Evolutionary conservation across 2,797 vertebrate species (phyloP).

Genomic region (Melanotaenia trifasciata): DNA sequence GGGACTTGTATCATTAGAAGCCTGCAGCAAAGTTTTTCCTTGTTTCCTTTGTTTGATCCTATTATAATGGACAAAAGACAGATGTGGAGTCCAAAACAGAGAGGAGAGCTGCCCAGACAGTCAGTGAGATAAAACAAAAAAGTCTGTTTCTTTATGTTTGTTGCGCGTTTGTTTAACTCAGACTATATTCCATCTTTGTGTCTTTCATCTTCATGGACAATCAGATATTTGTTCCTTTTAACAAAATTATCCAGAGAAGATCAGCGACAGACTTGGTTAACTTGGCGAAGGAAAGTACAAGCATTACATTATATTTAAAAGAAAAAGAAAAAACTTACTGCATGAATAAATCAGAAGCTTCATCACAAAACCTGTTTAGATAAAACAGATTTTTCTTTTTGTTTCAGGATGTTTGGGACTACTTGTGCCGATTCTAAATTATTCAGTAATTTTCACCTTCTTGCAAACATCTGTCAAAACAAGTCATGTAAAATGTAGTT

Average conservation of each 20-base stretch:
- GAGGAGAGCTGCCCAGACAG: constrained; percentile 14
- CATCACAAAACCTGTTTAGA: not conserved
- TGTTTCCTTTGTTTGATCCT: constrained; percentile 17
- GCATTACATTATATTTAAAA: not conserved
- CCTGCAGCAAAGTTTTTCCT: constrained; percentile 32
- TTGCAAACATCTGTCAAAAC: not conserved
- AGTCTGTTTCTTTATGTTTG: not conserved
- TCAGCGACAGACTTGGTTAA: constrained; percentile 3
- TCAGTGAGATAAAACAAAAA: constrained; percentile 5
- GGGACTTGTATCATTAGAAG: constrained; percentile 40
- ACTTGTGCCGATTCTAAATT: too few species aligned
- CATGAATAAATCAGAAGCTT: not conserved
- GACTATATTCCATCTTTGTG: not conserved
- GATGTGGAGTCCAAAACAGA: not conserved
- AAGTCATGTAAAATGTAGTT: not conserved
- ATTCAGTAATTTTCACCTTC: not conserved
- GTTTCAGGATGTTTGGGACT: too few species aligned
- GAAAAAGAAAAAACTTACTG: not conserved
- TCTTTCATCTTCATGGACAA: not conserved
- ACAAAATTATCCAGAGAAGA: not conserved
- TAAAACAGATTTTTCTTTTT: too few species aligned
- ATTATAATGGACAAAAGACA: constrained; percentile 1
- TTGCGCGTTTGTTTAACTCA: not conserved
- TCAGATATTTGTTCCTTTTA: constrained; percentile 16
- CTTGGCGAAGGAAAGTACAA: not conserved